Base-by-base conservation (phyloP, 2,113 vertebrate species). In the Aramus guarauna region DNA sequence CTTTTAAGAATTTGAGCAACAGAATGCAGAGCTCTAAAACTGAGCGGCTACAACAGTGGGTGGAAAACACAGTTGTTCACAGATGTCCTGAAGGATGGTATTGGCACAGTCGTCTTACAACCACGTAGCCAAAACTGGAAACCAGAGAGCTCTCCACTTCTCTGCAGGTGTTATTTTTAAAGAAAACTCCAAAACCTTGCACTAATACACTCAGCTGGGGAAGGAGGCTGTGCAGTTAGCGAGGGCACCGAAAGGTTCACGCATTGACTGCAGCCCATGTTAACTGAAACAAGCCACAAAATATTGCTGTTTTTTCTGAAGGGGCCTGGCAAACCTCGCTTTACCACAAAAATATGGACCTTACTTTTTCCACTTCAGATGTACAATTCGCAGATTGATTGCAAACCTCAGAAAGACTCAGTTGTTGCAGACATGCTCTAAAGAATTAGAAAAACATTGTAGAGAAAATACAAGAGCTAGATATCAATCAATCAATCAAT, bases 201-300 rank as follows among this genome's bases (percentile, higher is more conserved):
- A 67, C 17, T 24, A 18, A 58, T 52, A 55, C 41, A 87, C 34
- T 73, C 24, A 50, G 73, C 15, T 53, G 66, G 74, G 36, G 77
- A 90, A 82, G 36, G 48, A 73, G 84, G 58, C 50, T 83, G 66
- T 47, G 59, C 37, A 12, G 59, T 69, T 27, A 60, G 34, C 2
- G 32, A 62, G 90, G 85, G 36, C 82, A 94, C 55, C 45, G 43
- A 36, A 76, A 88, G 55, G 62, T 91, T 90, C 58, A 43, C 0
- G 0, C 0, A 0, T 45, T 89, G 72, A 60, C 79, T 81, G 68
- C 68, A 87, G 67, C 69, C 85, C 71, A 7, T 50, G 67, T 29
- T 26, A 94, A 88, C 92, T 85, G 96, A 92, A 95, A 92, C 59
- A 93, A 96, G 90, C 86, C 91, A 91, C 93, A 93, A 58, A 79